A percentile compares a stretch with the other conserved stretches of the same genome.
Conservation (phyloP, 2,888 invertebrate species). For the Anarsia innoxiella region DNA sequence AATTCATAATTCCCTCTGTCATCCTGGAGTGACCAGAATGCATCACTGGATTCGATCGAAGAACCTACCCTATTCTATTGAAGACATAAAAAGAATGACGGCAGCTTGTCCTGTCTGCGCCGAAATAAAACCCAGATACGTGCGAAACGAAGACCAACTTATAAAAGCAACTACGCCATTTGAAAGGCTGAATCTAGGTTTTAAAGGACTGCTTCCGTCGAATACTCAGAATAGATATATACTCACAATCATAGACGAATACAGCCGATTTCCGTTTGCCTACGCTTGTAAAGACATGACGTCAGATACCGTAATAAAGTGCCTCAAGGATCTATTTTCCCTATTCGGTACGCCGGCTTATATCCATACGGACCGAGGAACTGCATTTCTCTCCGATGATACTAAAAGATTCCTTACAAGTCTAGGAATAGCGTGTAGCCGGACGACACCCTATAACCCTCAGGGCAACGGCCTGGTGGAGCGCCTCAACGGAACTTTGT, state of each 20-base stretch:
- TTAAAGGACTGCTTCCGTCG: constrained; percentile 19
- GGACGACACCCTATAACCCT: constrained; percentile 12
- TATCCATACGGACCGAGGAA: constrained; percentile 13
- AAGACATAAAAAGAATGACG: constrained; percentile 14
- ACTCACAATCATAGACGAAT: constrained; percentile 18
- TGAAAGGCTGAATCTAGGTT: constrained; percentile 18
- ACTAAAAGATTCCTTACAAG: constrained; percentile 2
- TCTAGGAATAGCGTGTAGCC: constrained; percentile 5
- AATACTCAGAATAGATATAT: constrained; percentile 15
- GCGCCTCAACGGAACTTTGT: background rate
- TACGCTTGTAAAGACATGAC: constrained; percentile 12
- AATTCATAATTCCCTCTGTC: constrained; percentile 5
- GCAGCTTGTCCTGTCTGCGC: constrained; percentile 13
- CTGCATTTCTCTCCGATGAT: constrained; percentile 10
- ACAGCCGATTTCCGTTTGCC: constrained; percentile 15
- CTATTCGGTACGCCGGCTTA: no score
- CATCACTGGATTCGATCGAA: constrained; percentile 12
- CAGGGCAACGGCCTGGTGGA: constrained; percentile 11
- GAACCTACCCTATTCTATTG: constrained; percentile 14
- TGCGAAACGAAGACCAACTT: constrained; percentile 4
- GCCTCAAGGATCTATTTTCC: constrained; percentile 11
- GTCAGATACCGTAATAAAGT: constrained; percentile 11
- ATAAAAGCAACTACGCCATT: constrained; percentile 17
- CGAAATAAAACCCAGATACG: constrained; percentile 16
- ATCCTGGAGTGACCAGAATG: constrained; percentile 13